Evolutionary conservation across 2,113 vertebrate species (phyloP), one percentile per base, ranked within the genome.

Genomic region (Microtus montanus): DNA sequence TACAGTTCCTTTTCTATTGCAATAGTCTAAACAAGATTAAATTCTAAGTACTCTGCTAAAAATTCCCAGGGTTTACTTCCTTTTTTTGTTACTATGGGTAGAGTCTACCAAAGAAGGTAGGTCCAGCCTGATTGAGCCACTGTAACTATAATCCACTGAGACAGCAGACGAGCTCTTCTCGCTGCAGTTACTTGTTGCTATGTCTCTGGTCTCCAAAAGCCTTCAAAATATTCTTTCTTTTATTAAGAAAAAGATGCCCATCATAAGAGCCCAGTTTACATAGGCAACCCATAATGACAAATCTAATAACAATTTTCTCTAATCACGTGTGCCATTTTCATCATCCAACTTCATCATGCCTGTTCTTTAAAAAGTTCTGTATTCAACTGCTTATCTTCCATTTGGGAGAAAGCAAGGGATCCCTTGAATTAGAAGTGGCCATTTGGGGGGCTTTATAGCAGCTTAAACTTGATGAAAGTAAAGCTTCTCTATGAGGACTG

Each of bases 21-120:
- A 82, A 88, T 35, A 85, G 75, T 71, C 44, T 73, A 84, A 68
- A 90, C 83, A 71, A 3, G 28, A 77, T 41, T 91, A 22, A 1
- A 77, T 95, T 94, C 89, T 91, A 87, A 52, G 52, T 6, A 80
- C 1, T 61, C 13, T 73, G 44, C 64, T 94, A 92, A 92, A 96
- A 91, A 35, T 35, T 87, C 70, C 30, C 85, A 74, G 28, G 54
- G 17, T 77, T 54, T 93, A 61, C 9, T 70, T 68, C 4, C 38
- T n/a, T 96, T 44, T 33, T 44, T 33, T 63, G 38, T 92, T 70
- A 68, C 26, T 87, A 26, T 73, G n/a, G 15, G 11, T 84, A 4
- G 41, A 12, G 28, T 75, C 83, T 89, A 87, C 75, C 87, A 87
- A 70, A 93, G 74, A 89, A 95, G 33, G 47, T 73, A 80, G 24